Conservation (phyloP, 2,797 vertebrate species). For the Picus viridis region DNA sequence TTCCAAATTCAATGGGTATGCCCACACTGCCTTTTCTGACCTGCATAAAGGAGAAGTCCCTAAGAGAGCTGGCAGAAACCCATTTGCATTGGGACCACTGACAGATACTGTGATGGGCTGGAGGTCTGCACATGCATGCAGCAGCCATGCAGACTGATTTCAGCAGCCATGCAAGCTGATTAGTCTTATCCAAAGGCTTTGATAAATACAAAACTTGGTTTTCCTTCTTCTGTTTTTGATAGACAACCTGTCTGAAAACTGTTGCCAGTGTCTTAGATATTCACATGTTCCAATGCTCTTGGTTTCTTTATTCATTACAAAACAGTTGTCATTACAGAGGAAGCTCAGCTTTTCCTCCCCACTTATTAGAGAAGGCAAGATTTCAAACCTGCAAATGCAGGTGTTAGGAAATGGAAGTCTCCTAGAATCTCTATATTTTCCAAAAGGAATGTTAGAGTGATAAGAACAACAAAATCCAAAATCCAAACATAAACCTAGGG, state of each 20-base stretch:
- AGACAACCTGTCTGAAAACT: neutral
- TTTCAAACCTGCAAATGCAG: neutral
- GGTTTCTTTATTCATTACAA: neutral
- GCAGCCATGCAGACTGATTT: neutral
- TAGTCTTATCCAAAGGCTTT: slow-evolving; percentile 34
- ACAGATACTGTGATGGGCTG: neutral
- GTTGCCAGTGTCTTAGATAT: neutral
- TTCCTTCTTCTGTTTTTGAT: neutral
- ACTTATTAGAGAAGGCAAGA: neutral
- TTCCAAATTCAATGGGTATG: neutral
- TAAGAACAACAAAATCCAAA: neutral
- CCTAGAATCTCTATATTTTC: neutral
- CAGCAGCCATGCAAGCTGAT: neutral
- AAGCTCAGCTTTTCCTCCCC: neutral
- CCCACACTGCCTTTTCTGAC: neutral
- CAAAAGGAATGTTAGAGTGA: neutral
- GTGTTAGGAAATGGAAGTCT: neutral
- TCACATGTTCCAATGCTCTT: neutral
- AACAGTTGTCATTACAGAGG: neutral
- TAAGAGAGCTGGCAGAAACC: neutral
- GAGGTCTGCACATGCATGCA: neutral
- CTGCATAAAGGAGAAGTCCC: neutral
- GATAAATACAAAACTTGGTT: neutral
- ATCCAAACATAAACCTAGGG: neutral
- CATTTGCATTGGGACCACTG: rapidly evolving